Percentiles rank a stretch among this genome's conserved stretches.
Conservation (phyloP, 2,888 invertebrate species). For the Melanargia galathea region DNA sequence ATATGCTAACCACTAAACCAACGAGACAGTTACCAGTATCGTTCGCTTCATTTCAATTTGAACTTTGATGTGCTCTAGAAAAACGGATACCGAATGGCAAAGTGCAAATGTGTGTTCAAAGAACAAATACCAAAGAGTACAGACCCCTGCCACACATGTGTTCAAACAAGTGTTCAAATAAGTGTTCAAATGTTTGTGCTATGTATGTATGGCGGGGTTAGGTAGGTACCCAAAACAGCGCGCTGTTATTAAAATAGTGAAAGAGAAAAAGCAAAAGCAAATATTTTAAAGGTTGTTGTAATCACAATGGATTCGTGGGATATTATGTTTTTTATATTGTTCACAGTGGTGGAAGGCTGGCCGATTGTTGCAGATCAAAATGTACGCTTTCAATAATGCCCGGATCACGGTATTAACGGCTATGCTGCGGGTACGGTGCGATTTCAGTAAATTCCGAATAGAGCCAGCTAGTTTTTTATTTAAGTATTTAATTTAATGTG, state of each 20-base stretch:
- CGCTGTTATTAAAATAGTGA: conserved; percentile 9
- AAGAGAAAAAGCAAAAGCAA: conserved; percentile 25
- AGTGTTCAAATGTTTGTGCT: too few relatives aligned
- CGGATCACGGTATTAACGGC: conserved; percentile 64
- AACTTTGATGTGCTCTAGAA: too few relatives aligned
- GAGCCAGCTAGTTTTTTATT: not conserved
- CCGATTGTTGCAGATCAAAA: conserved; percentile 50
- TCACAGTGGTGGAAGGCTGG: conserved; percentile 32
- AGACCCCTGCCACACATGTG: too few relatives aligned
- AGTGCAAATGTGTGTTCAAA: too few relatives aligned
- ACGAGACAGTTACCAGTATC: too few relatives aligned
- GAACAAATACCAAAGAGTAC: not conserved
- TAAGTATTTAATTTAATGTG: too few relatives aligned
- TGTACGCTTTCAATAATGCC: conserved; percentile 68
- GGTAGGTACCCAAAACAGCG: too few relatives aligned
- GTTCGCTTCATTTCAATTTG: too few relatives aligned
- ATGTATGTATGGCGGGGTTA: too few relatives aligned
- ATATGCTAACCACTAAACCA: too few relatives aligned
- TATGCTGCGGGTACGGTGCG: conserved; percentile 49
- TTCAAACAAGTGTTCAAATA: too few relatives aligned
- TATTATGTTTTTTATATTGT: conserved; percentile 33
- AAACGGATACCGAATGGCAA: too few relatives aligned
- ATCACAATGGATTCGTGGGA: conserved; percentile 13
- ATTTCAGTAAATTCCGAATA: conserved; percentile 7
- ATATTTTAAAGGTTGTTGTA: conserved; percentile 11